phyloP scores from a whole-genome alignment of 2,888 invertebrate species.

The Hoplodrina blanda region DNA sequence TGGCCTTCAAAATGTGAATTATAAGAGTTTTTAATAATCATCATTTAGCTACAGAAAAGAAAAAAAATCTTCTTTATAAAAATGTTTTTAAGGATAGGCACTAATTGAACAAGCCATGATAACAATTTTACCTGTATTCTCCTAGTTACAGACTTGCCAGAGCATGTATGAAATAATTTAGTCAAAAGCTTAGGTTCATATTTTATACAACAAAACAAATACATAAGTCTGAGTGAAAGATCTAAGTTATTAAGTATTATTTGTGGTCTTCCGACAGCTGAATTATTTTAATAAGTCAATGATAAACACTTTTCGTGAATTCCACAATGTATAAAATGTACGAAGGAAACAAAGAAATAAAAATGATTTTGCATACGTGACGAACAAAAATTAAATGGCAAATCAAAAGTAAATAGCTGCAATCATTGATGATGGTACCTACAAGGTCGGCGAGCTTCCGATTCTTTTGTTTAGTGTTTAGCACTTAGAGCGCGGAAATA shows the following conservation, averaged over 20 bases:
- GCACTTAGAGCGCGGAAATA: constrained; percentile 85
- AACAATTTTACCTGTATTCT: too few species aligned
- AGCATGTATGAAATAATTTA: not conserved
- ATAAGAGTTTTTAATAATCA: too few species aligned
- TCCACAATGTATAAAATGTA: constrained; percentile 31
- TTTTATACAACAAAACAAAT: not conserved
- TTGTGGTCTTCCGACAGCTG: constrained; percentile 12
- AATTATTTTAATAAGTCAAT: constrained; percentile 16
- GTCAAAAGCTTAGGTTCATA: not conserved
- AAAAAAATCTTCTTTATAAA: too few species aligned
- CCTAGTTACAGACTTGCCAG: not conserved
- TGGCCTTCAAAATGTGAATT: too few species aligned
- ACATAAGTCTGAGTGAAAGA: constrained; percentile 11
- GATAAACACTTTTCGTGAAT: constrained; percentile 9
- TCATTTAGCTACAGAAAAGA: too few species aligned
- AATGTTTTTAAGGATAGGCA: not conserved
- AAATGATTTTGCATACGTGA: constrained; percentile 57
- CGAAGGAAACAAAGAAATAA: constrained; percentile 42
- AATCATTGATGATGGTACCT: constrained; percentile 74
- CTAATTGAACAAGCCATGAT: not conserved
- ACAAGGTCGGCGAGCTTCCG: constrained; percentile 83
- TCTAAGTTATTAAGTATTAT: not conserved
- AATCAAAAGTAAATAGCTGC: constrained; percentile 66
- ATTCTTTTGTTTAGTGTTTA: constrained; percentile 84
- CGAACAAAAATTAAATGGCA: constrained; percentile 62